Evolutionary conservation across 2,888 invertebrate species (phyloP).

Genomic region (Parasteatoda lunata): DNA sequence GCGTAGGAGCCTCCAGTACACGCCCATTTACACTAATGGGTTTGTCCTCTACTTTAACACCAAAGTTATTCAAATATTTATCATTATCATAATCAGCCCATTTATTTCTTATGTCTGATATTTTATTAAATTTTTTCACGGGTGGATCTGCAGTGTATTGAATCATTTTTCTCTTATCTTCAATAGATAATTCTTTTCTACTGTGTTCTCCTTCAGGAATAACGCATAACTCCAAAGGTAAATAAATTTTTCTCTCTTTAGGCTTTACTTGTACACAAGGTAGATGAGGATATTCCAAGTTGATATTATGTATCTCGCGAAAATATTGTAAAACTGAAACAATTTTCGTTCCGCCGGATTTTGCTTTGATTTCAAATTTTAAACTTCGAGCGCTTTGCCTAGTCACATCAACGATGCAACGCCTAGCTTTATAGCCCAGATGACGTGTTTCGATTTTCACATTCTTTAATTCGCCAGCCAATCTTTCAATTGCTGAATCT

Average conservation of each 20-base stretch:
- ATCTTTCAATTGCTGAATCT: background rate
- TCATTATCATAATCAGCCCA: background rate
- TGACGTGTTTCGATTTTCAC: slow-evolving; percentile 68
- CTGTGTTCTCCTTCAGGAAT: slow-evolving; percentile 46
- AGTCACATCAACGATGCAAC: slow-evolving; percentile 10
- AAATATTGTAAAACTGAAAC: slow-evolving; percentile 42
- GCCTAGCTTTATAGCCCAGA: slow-evolving; percentile 15
- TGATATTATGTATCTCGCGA: slow-evolving; percentile 10
- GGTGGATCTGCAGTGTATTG: slow-evolving; percentile 48
- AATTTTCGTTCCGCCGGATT: background rate
- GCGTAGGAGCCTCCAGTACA: slow-evolving; percentile 45
- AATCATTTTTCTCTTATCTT: slow-evolving; percentile 54
- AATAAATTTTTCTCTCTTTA: slow-evolving; percentile 6
- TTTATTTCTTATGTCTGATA: background rate
- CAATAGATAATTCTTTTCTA: slow-evolving; percentile 20
- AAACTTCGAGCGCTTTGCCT: slow-evolving; percentile 3
- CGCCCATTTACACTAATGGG: slow-evolving; percentile 49
- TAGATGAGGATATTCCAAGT: slow-evolving; percentile 34
- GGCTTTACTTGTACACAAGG: slow-evolving; percentile 53
- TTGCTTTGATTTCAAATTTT: background rate
- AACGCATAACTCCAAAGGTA: slow-evolving; percentile 63
- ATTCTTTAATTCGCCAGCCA: slow-evolving; percentile 74
- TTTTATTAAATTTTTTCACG: slow-evolving; percentile 23
- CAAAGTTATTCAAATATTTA: slow-evolving; percentile 52
- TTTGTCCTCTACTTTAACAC: slow-evolving; percentile 25